Percentiles rank a stretch among this genome's conserved stretches.
Evolutionary conservation across 2,797 vertebrate species (phyloP).

Genomic region (Diplodus puntazzo): DNA sequence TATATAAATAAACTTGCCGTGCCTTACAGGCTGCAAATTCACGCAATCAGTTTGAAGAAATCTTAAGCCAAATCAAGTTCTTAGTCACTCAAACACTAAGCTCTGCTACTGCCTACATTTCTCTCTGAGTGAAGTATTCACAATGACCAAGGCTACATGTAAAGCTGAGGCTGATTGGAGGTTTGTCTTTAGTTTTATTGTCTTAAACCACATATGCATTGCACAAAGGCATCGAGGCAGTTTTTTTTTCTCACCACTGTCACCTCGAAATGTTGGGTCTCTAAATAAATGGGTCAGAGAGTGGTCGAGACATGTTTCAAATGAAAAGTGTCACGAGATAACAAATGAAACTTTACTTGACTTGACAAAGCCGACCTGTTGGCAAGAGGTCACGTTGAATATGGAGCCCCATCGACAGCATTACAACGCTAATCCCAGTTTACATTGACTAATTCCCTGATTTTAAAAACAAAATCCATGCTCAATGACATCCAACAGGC

Average conservation of each 20-base stretch:
- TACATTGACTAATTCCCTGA: neutral
- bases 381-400: neutral
- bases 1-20: no score
- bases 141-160: neutral
- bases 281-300: no score
- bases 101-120: neutral
- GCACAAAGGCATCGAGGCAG: neutral
- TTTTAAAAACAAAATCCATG: neutral
- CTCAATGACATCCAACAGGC: no score
- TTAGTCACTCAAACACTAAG: conserved; percentile 10
- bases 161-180: neutral
- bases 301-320: no score
- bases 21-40: neutral
- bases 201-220: neutral
- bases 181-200: neutral
- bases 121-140: neutral
- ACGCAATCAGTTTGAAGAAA: neutral
- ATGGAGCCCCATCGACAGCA: neutral
- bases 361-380: neutral
- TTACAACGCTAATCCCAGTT: neutral
- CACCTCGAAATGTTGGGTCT: no score
- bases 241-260: no score
- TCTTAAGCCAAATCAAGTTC: conserved; percentile 8
- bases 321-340: no score
- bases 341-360: no score